These are phyloP conservation scores for Aleiodes sp. DNA, from an alignment of 1,140 invertebrate species.

Conservation along the genomic window DNA sequence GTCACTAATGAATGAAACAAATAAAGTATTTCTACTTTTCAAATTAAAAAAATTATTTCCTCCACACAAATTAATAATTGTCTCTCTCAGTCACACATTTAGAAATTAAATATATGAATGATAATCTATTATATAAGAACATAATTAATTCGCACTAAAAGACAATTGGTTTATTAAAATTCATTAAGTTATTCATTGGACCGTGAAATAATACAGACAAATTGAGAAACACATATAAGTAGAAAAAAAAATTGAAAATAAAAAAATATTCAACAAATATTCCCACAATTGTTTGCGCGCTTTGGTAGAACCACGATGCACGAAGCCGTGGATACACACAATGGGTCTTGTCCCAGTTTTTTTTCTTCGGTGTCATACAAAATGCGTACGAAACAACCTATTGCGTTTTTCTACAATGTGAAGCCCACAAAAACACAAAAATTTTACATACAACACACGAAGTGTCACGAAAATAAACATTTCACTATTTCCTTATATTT, in stretches of 20 bases:
- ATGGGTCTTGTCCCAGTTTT: slow-evolving; percentile 38
- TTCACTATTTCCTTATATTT: too few relatives aligned
- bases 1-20: too few relatives aligned
- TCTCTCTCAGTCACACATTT: background rate
- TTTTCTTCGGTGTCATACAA: slow-evolving; percentile 8
- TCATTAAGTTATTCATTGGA: background rate
- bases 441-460: background rate
- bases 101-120: background rate
- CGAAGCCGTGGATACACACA: slow-evolving; percentile 24
- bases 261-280: slow-evolving; percentile 28
- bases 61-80: background rate
- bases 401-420: background rate
- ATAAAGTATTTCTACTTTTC: too few relatives aligned
- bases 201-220: background rate
- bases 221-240: background rate
- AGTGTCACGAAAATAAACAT: slow-evolving; percentile 12
- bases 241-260: background rate
- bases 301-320: slow-evolving; percentile 7
- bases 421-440: background rate
- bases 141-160: background rate
- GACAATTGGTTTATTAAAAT: background rate
- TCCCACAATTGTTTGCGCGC: slow-evolving; percentile 41
- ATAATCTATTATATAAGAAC: background rate
- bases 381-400: background rate
- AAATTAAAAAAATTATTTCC: background rate